Evolutionary conservation across 2,797 vertebrate species (phyloP).

Genomic region (Nyctalus aviator): DNA sequence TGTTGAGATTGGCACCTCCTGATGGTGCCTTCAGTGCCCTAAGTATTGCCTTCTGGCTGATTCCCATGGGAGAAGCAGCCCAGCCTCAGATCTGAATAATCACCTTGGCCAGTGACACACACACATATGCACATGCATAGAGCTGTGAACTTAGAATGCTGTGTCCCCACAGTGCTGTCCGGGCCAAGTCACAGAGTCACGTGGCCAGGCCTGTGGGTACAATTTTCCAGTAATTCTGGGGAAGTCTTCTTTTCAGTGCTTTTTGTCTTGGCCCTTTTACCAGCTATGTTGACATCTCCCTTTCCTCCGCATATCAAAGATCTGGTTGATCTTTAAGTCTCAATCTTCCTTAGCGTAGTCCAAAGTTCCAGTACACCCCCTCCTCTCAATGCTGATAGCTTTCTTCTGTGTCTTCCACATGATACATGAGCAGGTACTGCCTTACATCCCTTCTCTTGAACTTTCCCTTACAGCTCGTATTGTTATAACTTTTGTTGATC

Average conservation of each 20-base stretch:
- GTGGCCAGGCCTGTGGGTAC: not conserved
- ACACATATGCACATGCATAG: rapidly evolving
- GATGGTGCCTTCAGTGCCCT: not conserved
- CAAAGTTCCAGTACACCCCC: not conserved
- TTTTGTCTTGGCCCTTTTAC: not conserved
- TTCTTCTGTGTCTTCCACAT: not conserved
- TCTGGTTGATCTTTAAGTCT: not conserved
- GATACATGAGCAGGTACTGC: not conserved
- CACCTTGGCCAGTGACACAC: not conserved
- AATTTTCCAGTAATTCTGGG: not conserved
- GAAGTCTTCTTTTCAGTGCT: not conserved
- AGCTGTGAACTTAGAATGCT: not conserved
- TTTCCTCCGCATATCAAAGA: not conserved
- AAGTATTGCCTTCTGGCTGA: conserved; percentile 28
- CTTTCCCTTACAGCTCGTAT: not conserved
- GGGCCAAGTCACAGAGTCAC: not conserved
- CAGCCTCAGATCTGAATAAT: conserved; percentile 3
- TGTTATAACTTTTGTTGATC: not conserved
- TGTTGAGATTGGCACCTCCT: conserved; percentile 57
- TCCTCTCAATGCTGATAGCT: not conserved
- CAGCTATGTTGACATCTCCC: not conserved
- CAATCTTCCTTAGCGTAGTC: not conserved
- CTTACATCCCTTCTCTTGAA: not conserved
- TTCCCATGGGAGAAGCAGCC: conserved; percentile 37
- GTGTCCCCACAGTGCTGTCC: not conserved